These are phyloP conservation scores for Eristalis arbustorum DNA, from an alignment of 2,888 invertebrate species.

Conservation along the genomic window DNA sequence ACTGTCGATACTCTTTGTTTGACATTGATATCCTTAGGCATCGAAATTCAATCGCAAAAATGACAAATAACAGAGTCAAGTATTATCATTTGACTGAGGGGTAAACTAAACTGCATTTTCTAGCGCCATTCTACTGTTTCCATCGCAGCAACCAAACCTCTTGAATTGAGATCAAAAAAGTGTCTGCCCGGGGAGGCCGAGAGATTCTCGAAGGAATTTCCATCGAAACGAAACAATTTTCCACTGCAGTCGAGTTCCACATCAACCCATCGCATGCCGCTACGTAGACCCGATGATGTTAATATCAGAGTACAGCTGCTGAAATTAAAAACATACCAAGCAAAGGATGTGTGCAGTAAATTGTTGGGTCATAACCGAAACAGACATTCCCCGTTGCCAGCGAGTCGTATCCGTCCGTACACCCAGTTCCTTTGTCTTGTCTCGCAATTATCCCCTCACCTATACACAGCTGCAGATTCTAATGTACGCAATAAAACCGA, in stretches of 20 bases:
- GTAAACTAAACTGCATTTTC: no score
- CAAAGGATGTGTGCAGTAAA: slow-evolving; percentile 44
- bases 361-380: slow-evolving; percentile 63
- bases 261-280: background rate
- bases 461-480: background rate
- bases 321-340: slow-evolving; percentile 52
- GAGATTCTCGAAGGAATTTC: background rate
- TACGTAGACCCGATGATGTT: slow-evolving; percentile 4
- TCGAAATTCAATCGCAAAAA: no score
- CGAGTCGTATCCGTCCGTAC: background rate
- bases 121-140: no score
- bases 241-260: background rate
- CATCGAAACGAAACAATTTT: background rate
- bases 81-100: no score
- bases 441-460: slow-evolving; percentile 42
- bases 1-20: no score
- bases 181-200: background rate
- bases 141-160: background rate
- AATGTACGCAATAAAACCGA: slow-evolving; percentile 42
- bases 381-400: slow-evolving; percentile 57
- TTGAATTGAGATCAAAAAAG: background rate
- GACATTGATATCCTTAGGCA: no score
- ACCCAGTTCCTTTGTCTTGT: slow-evolving; percentile 37
- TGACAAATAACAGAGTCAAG: no score
- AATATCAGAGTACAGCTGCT: slow-evolving; percentile 55